Evolutionary conservation across 2,888 invertebrate species (phyloP).

Genomic region (Lymantria monacha): DNA sequence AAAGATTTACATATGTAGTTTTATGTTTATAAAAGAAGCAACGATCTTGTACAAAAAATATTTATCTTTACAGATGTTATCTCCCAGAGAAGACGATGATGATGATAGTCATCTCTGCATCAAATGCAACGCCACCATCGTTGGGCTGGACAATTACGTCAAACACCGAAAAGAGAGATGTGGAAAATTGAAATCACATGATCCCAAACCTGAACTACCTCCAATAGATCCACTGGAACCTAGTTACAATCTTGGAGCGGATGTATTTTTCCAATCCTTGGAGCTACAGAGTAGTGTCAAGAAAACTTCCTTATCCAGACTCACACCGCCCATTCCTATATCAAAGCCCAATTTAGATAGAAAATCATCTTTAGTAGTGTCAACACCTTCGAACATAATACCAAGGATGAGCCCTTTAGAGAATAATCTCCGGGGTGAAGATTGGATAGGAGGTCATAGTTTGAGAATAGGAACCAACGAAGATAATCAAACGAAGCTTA

Average conservation of each 20-base stretch:
- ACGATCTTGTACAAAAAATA: too few species aligned
- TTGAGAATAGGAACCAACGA: slow-evolving; percentile 78
- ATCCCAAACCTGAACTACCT: slow-evolving; percentile 52
- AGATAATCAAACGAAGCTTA: slow-evolving; percentile 83
- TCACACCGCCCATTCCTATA: slow-evolving; percentile 69
- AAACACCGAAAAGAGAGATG: slow-evolving; percentile 90
- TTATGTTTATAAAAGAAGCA: too few species aligned
- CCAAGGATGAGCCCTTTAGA: slow-evolving; percentile 69
- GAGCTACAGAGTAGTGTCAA: slow-evolving; percentile 89
- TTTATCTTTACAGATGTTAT: slow-evolving; percentile 72
- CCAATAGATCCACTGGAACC: slow-evolving; percentile 67
- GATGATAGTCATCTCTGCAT: slow-evolving; percentile 94
- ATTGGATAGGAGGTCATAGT: slow-evolving; percentile 84
- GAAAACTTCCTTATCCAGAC: slow-evolving; percentile 76
- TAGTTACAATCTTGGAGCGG: slow-evolving; percentile 86
- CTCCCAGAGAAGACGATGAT: slow-evolving; percentile 84
- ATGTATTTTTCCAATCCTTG: slow-evolving; percentile 93
- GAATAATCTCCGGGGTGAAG: slow-evolving; percentile 76
- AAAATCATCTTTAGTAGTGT: slow-evolving; percentile 48
- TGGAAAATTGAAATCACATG: slow-evolving; percentile 57
- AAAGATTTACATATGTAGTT: too few species aligned
- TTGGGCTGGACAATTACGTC: slow-evolving; percentile 93
- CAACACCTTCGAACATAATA: slow-evolving; percentile 60
- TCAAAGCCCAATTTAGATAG: slow-evolving; percentile 55
- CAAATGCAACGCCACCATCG: slow-evolving; percentile 91